Evolutionary conservation across 2,113 vertebrate species (phyloP), one percentile per base, ranked within the genome.

Genomic region (Siniperca chuatsi): DNA sequence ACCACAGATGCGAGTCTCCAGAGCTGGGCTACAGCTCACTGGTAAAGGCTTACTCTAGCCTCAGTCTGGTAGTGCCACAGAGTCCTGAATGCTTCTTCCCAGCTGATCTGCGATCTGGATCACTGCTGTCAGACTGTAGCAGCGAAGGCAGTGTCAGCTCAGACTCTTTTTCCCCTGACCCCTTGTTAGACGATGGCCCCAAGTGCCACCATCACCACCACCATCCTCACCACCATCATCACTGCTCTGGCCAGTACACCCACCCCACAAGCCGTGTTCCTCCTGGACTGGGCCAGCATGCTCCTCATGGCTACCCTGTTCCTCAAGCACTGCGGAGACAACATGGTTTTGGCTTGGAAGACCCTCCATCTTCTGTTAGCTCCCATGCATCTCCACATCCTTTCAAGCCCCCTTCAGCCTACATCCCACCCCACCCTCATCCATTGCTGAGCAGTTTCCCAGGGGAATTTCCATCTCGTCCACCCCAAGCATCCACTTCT

Each of bases 161-260:
- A 0, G 97, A 99, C 72, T 98, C 97, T 2, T 98, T 97, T 73
- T 98, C 98, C 0, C 97, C 97, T 0, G 97, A 99, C 83, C 95
- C 95, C 0, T 92, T 97, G 62, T 91, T 97, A 0, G 97, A 99
- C 8, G 97, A 98, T 64, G 96, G 91, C 23, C 69, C 96, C 20
- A 97, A 97, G 89, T 98, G 97, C 93, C 97, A 95, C 20, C 97
- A 97, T 48, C 75, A 97, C 92, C 96, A 97, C 90, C 78, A 95
- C 92, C 97, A 96, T 86, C 96, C 94, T 9, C 96, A 96, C 65
- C 96, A 46, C 76, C 54, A 96, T 89, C 96, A 95, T 4, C 96
- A 96, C 64, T 92, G 87, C 73, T 29, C 73, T 21, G 65, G 54
- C 23, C 82, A 78, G 65, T 89, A 81, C 2, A 2, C 52, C 20